These are phyloP conservation scores for Gallirallus australis DNA, from an alignment of 2,797 vertebrate species.

Conservation along the genomic window DNA sequence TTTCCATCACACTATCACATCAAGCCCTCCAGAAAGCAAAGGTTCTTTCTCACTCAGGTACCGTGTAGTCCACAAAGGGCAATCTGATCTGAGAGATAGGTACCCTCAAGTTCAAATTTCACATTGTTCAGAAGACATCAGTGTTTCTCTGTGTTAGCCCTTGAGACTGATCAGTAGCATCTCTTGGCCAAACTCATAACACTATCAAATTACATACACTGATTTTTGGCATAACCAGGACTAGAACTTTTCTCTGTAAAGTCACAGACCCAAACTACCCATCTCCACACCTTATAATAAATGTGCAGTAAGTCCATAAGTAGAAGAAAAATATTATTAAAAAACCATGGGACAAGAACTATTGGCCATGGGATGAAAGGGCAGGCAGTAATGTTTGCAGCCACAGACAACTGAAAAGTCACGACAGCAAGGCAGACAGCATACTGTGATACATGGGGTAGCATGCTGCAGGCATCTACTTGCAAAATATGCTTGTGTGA, in stretches of 20 bases:
- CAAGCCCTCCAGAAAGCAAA: background rate
- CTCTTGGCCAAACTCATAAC: background rate
- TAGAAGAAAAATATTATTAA: background rate
- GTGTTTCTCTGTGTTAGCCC: background rate
- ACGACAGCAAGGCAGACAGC: background rate
- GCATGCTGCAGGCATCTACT: background rate
- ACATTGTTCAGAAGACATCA: background rate
- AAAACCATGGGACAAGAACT: background rate
- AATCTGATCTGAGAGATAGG: background rate
- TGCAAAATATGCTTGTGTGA: background rate
- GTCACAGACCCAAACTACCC: background rate
- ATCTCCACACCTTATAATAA: background rate
- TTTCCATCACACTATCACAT: background rate
- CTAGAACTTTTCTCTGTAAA: background rate
- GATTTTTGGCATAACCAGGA: background rate
- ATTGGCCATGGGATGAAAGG: background rate
- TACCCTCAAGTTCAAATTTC: background rate
- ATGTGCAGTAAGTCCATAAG: background rate
- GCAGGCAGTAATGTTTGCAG: background rate
- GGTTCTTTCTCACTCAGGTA: background rate
- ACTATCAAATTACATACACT: background rate
- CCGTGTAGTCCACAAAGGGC: background rate
- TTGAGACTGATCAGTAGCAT: background rate
- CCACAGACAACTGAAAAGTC: background rate
- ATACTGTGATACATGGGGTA: background rate